A percentile compares a stretch with the other conserved stretches of the same genome.
These are phyloP conservation scores for Aphodius granarius DNA, from an alignment of 2,888 invertebrate species.

Conservation along the genomic window DNA sequence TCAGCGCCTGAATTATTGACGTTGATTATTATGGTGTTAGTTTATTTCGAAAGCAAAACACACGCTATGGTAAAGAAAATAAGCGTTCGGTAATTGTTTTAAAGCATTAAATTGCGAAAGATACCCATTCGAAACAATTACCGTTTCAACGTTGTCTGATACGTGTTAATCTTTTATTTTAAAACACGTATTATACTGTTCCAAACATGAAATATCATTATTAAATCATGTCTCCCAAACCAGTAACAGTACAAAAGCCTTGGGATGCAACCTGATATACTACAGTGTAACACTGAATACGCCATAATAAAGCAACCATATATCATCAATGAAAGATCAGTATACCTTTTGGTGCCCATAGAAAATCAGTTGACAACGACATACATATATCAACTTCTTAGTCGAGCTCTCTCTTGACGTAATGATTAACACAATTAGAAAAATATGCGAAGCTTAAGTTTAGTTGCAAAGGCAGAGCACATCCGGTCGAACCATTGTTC, in stretches of 20 bases:
- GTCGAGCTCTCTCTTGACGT: background rate
- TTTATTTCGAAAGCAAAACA: slow-evolving; percentile 5
- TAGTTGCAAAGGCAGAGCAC: background rate
- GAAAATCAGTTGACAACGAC: background rate
- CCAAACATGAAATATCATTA: background rate
- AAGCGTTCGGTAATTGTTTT: background rate
- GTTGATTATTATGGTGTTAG: slow-evolving; percentile 17
- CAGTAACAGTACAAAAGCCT: background rate
- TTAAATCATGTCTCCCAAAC: background rate
- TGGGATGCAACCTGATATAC: background rate
- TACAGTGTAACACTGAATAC: background rate
- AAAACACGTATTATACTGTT: background rate
- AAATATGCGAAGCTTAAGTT: background rate
- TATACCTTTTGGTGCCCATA: background rate
- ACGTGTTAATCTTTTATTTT: too few species aligned
- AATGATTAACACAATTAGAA: background rate
- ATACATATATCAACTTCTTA: background rate
- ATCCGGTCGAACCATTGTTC: slow-evolving; percentile 9
- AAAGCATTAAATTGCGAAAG: background rate
- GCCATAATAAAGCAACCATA: background rate
- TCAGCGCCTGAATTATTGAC: slow-evolving; percentile 20
- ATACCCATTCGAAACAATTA: background rate
- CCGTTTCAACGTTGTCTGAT: too few species aligned
- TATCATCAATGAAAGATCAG: background rate
- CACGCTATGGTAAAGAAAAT: background rate